Evolutionary conservation across 2,888 invertebrate species (phyloP), one percentile per base, ranked within the genome.

Genomic region (Cataglyphis altisquamis): DNA sequence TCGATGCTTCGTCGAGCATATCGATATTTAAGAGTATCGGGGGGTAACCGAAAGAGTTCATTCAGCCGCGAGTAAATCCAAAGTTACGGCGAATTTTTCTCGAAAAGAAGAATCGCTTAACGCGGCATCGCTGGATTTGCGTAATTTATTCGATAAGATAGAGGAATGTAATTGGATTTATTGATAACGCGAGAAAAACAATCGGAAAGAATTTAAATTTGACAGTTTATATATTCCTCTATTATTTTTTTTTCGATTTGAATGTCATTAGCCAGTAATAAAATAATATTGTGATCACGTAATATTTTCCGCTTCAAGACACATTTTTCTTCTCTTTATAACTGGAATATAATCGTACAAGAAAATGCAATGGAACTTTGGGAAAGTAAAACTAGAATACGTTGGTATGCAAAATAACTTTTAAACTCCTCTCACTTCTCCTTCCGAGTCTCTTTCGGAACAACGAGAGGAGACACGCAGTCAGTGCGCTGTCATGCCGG

Each of bases 1-100:
- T 81, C 86, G 84, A 84, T 77, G 85, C 83, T 86, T 74, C 86
- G 84, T 68, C 82, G 87, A 83, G 25, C 73, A 64, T 66, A 64
- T 66, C 82, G 80, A 80, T 63, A 73, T 74, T 77, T 77, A 78
- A 78, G 78, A 32, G 18, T 72, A 75, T 85, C 68, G 57, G 48
- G 15, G 57, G 57, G 18, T 55, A 48, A 41, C 32, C 64, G 15
- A 29, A 36, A 41, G 18, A 60, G 66, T 45, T 72, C 84, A 48
- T 41, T 68, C 62, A 39, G 45, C 55, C 32, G 60, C 63, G 25
- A 70, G 45, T 72, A 70, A 78, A 68, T 60, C 32, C 29, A 9
- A 55, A 77, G 36, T 67, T 67, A 55, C 66, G 39, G 48, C 21
- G 74, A 55, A 52, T 52, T 12, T 67, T 55, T 67, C 52, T 36